Conservation (phyloP, 1,140 invertebrate genomes). For the Andrena cerasifolii region DNA sequence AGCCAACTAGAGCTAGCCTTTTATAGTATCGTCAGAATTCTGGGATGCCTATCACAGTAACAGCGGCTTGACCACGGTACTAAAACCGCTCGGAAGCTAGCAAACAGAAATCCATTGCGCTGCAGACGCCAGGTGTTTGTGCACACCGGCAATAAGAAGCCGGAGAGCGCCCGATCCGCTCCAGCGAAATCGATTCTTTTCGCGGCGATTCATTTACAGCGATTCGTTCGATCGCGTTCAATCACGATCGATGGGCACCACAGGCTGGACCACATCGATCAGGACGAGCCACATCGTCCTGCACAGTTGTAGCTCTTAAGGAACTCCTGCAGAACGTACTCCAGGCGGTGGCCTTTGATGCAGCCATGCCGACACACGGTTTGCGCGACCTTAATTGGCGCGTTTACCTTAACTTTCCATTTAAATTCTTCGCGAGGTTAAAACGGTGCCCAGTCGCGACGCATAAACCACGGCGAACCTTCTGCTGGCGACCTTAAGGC, state of each 20-base stretch:
- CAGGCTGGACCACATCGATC: neutral
- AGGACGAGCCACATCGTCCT: neutral
- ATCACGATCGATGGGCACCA: neutral
- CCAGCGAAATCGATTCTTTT: neutral
- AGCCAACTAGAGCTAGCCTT: too few species aligned
- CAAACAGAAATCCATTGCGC: too few species aligned
- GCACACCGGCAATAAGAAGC: too few species aligned
- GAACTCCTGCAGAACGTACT: conserved; percentile 27
- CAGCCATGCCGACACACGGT: neutral
- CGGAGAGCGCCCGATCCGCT: neutral
- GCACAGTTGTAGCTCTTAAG: neutral
- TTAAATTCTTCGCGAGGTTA: conserved; percentile 61
- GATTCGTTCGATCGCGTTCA: conserved; percentile 7
- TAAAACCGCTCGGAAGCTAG: too few species aligned
- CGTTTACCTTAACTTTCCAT: conserved; percentile 67
- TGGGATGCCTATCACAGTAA: too few species aligned
- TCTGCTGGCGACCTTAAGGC: conserved; percentile 52
- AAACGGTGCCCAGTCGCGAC: conserved; percentile 31
- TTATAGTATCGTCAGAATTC: too few species aligned
- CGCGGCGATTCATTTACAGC: neutral
- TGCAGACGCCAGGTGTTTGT: too few species aligned
- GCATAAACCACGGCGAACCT: conserved; percentile 39
- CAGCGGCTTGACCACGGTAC: too few species aligned
- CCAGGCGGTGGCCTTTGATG: conserved; percentile 24
- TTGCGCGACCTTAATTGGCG: conserved; percentile 63